Percentiles rank a stretch among this genome's conserved stretches.
Evolutionary conservation across 2,797 vertebrate species (phyloP).

Genomic region (Sebastes nivosus): DNA sequence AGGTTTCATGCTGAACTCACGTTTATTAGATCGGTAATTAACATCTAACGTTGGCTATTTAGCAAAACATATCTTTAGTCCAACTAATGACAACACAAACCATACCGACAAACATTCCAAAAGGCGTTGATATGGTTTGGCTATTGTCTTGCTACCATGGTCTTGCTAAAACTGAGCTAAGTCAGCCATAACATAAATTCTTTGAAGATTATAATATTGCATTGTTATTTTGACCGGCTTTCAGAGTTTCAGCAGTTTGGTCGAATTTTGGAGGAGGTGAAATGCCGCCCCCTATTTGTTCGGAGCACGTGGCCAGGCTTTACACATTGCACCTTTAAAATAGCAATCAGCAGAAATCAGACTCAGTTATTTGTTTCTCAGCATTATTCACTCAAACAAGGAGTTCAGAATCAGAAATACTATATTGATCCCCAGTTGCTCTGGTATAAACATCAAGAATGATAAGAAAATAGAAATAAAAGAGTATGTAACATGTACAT

Average conservation of each 20-base stretch:
- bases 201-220: not conserved
- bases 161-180: not conserved
- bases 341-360: not conserved
- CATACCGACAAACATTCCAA: not conserved
- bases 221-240: not conserved
- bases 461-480: no score
- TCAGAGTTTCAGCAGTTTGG: no score
- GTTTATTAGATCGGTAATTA: no score
- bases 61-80: no score
- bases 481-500: no score
- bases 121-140: not conserved
- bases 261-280: rapidly evolving
- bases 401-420: no score
- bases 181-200: not conserved
- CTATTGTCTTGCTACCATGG: no score
- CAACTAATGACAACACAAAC: not conserved
- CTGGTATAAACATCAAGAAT: no score
- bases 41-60: no score
- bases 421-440: no score
- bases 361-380: not conserved
- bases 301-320: no score
- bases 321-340: not conserved
- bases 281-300: no score
- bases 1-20: rapidly evolving
- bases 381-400: not conserved